Evolutionary conservation across 2,797 vertebrate species (phyloP).

Genomic region (Thalassophryne amazonica): DNA sequence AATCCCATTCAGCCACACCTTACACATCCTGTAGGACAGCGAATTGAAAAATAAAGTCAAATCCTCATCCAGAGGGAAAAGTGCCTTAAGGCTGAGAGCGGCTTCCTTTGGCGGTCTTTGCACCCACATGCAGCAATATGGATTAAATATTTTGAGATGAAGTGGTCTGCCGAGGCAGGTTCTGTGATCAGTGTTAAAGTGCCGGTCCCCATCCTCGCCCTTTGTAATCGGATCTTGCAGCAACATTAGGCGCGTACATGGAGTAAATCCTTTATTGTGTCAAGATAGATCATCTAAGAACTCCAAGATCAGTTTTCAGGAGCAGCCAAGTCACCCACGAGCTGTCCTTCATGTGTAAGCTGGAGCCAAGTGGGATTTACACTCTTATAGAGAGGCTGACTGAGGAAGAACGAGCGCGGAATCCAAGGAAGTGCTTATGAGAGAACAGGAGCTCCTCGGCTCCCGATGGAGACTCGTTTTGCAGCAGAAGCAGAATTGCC

Average conservation of each 20-base stretch:
- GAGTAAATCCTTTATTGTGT: conserved; percentile 20
- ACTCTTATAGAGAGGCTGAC: conserved; percentile 36
- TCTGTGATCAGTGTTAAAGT: conserved; percentile 15
- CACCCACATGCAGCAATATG: too few species aligned
- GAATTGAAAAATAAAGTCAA: conserved; percentile 58
- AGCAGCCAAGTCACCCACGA: conserved; percentile 36
- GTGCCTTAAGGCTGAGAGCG: conserved; percentile 18
- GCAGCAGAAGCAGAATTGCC: conserved; percentile 11
- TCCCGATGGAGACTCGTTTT: conserved; percentile 32
- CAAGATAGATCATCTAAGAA: conserved; percentile 33
- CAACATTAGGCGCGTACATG: conserved; percentile 6
- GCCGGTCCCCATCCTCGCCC: neutral
- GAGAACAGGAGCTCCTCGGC: neutral
- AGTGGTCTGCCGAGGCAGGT: neutral
- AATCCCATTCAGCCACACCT: conserved; percentile 27
- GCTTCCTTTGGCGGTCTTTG: conserved; percentile 5
- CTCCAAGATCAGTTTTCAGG: conserved; percentile 27
- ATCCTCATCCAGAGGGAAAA: conserved; percentile 39
- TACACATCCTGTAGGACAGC: conserved; percentile 21
- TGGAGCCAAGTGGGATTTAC: conserved; percentile 48
- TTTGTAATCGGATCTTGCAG: neutral
- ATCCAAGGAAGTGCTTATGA: conserved; percentile 9
- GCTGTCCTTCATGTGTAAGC: conserved; percentile 41
- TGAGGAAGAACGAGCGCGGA: conserved; percentile 20
- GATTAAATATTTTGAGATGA: neutral